These are phyloP conservation scores for Baccha elongata DNA, from an alignment of 2,888 invertebrate species.

Conservation along the genomic window DNA sequence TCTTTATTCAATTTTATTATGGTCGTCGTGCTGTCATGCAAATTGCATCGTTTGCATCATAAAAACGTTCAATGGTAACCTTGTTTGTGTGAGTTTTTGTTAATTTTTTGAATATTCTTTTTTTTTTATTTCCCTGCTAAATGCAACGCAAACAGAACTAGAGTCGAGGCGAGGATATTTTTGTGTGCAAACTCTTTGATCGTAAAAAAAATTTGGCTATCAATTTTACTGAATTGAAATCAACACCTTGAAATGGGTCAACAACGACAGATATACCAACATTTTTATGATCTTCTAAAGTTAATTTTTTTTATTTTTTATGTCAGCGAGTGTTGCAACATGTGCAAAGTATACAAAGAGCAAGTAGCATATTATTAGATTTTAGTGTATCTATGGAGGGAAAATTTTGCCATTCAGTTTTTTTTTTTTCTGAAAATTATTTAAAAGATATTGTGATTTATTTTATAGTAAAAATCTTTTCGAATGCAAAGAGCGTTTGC, in stretches of 20 bases:
- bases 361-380: no score
- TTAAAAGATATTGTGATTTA: no score
- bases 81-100: conserved; percentile 56
- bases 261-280: conserved; percentile 38
- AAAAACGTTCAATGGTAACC: conserved; percentile 71
- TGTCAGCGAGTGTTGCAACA: not conserved
- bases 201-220: conserved; percentile 61
- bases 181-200: not conserved
- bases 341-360: no score
- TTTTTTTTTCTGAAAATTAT: no score
- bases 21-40: conserved; percentile 68
- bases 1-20: conserved; percentile 70
- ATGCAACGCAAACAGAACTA: not conserved
- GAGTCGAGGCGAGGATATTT: not conserved
- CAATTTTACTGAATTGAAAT: conserved; percentile 65
- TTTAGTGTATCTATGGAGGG: no score
- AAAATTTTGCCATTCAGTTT: no score
- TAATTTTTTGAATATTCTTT: conserved; percentile 19
- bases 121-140: not conserved
- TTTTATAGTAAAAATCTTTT: no score
- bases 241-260: conserved; percentile 61
- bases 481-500: no score
- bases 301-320: conserved; percentile 7
- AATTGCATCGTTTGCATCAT: conserved; percentile 73
- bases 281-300: conserved; percentile 34